Percentiles rank a stretch among this genome's conserved stretches.
Conservation (phyloP, 1,140 invertebrate species). For the Megathymus violae region DNA sequence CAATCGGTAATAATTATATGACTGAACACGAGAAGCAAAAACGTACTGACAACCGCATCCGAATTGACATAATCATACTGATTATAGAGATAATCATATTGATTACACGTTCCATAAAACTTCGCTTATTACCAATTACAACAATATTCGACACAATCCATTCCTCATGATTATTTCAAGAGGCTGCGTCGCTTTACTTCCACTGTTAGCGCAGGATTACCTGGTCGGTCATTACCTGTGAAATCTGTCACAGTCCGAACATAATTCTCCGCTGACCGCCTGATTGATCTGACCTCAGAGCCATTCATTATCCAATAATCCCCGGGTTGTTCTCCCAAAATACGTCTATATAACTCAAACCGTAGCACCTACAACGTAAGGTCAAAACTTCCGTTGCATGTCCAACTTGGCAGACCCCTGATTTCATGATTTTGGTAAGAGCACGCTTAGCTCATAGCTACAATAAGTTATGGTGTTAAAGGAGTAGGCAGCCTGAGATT, state of each 20-base stretch:
- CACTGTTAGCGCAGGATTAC: slow-evolving; percentile 5
- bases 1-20: no score
- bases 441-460: slow-evolving; percentile 26
- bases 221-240: slow-evolving; percentile 23
- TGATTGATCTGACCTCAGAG: slow-evolving; percentile 26
- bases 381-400: background rate
- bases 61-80: no score
- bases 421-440: slow-evolving; percentile 29
- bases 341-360: background rate
- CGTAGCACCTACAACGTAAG: background rate
- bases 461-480: slow-evolving; percentile 31
- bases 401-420: slow-evolving; percentile 24
- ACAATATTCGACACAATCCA: no score
- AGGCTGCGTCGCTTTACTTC: background rate
- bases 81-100: no score
- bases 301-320: slow-evolving; percentile 34
- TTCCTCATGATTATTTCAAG: no score
- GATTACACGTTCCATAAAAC: no score
- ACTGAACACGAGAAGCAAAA: no score
- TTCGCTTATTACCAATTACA: no score
- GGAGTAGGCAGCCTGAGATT: slow-evolving; percentile 15
- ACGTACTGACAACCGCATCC: no score
- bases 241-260: slow-evolving; percentile 30
- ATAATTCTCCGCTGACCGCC: slow-evolving; percentile 26
- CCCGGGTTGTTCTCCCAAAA: slow-evolving; percentile 7